Conservation (phyloP, 2,113 vertebrate species). For the Coryphaenoides rupestris region DNA sequence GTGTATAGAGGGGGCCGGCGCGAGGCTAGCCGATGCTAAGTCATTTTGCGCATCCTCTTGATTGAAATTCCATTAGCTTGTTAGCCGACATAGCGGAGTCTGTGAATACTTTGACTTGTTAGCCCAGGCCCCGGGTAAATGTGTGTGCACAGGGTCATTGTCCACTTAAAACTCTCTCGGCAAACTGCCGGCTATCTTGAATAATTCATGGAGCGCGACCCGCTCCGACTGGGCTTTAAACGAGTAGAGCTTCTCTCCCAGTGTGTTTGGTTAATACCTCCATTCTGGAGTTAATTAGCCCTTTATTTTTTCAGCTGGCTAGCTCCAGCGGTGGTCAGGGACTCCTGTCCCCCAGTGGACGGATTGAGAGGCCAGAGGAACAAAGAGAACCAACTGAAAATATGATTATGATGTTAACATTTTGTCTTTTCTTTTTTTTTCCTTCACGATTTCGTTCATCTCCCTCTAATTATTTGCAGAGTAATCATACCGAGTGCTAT, state of each 20-base stretch:
- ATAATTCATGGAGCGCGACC: slow-evolving; percentile 71
- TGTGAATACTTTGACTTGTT: slow-evolving; percentile 70
- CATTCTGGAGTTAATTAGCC: slow-evolving; percentile 63
- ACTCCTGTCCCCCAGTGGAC: slow-evolving; percentile 43
- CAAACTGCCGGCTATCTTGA: slow-evolving; percentile 58
- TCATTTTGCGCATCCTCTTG: slow-evolving; percentile 68
- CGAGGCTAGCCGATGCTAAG: slow-evolving; percentile 55
- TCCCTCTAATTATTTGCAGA: slow-evolving; percentile 4
- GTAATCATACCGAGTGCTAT: slow-evolving; percentile 6
- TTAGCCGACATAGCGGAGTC: slow-evolving; percentile 68
- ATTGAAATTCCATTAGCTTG: slow-evolving; percentile 78
- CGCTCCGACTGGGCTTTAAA: slow-evolving; percentile 57
- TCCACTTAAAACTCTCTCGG: slow-evolving; percentile 71
- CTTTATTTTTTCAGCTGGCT: slow-evolving; percentile 50
- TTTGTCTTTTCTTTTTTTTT: slow-evolving; percentile 5
- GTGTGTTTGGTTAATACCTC: slow-evolving; percentile 69
- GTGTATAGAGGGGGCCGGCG: slow-evolving; percentile 49
- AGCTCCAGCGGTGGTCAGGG: slow-evolving; percentile 52
- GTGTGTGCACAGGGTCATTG: slow-evolving; percentile 72
- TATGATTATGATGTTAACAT: slow-evolving; percentile 42
- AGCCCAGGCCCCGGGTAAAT: slow-evolving; percentile 67
- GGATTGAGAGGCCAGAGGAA: slow-evolving; percentile 40
- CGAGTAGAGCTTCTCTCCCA: slow-evolving; percentile 56
- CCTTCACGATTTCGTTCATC: no score
- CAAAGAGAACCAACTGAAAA: slow-evolving; percentile 41